Evolutionary conservation across 2,797 vertebrate species (phyloP), one percentile per base, ranked within the genome.

Genomic region (Meda fulgida): DNA sequence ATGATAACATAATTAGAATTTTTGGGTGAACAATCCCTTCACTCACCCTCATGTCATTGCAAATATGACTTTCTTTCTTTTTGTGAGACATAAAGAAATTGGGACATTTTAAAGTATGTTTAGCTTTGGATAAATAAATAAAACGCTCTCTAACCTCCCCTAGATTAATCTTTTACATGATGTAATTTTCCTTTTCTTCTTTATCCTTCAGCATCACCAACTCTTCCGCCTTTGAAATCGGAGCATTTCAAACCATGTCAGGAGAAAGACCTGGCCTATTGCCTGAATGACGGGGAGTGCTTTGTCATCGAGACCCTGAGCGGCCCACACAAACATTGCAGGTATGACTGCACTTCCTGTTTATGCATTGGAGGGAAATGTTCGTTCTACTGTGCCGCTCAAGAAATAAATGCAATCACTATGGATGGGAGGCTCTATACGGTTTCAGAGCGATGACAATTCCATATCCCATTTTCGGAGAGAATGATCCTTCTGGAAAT

Each of bases 211-310:
- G 98, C 96, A 19, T 96, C 97, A 0, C 97, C 98, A 1, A 98
- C 97, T 0, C 96, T 97, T 83, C 96, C 97, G 65, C 97, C 97
- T 0, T 95, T 99, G 89, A 95, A 96, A 87, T 99, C 98, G 0
- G 98, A 99, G 94, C 98, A 99, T 93, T 99, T 99, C 94, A 98
- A 99, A 89, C 97, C 97, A 72, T 99, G 98, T 89, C 96, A 96
- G 81, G 97, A 98, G 92, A 98, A 97, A 93, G 98, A 99, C 95
- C 95, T 99, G 88, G 94, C 98, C 0, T 99, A 99, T 92, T 99
- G 98, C 91, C 96, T 99, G 67, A 99, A 99, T 0, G 97, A 97
- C 0, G 98, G 97, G 0, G 98, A 99, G 91, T 99, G 98, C 92
- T 99, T 99, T 82, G 97, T 99, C 93, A 99, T 99, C 13, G 98